Base-by-base conservation (phyloP, 2,888 invertebrate species). In the Mimas tiliae region DNA sequence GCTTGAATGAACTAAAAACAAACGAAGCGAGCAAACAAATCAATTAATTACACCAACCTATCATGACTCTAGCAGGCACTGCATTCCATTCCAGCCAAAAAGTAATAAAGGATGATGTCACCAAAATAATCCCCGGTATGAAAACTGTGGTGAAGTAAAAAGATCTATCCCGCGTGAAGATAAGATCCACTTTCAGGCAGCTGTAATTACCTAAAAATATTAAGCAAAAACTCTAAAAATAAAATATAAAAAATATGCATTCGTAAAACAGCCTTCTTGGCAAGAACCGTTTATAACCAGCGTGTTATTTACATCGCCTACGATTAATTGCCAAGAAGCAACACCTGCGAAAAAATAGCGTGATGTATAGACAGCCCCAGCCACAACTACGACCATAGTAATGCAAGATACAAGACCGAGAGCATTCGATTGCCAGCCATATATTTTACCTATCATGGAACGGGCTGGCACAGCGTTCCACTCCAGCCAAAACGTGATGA, bases 71-170 rank as follows among this genome's bases (percentile, higher is more conserved):
- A 89, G 98, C 98, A 88, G 98, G 98, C 86, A 98, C 98, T 81
- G 98, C 98, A 94, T 98, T 98, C 98, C 98, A 98, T 95, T 98
- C 98, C 94, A 98, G 95, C 98, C 98, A 98, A 95, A 98, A 98
- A 86, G 98, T 98, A 94, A 98, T 98, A 95, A 98, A 98, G 85
- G 98, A 98, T 93, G 98, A 98, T 80, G 98, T 98, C 91, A 98
- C 98, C 95, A 98, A 95, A 94, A 98, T 98, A 89, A 98, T 98
- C 86, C 98, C 98, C 83, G 98, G 98, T 94, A 98, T 98, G 94
- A 98, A 98, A 93, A 98, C 98, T 87, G 98, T 98, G 83, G 98
- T 98, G 95, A 98, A 98, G 95, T 98, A 98, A 95, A 98, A 98
- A 89, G 98, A 98, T 94, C 98, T 96, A 95, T 98, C 98, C 91